These are phyloP conservation scores for Eulemur macaco DNA, from an alignment of 2,113 vertebrate genomes.

Conservation along the genomic window DNA sequence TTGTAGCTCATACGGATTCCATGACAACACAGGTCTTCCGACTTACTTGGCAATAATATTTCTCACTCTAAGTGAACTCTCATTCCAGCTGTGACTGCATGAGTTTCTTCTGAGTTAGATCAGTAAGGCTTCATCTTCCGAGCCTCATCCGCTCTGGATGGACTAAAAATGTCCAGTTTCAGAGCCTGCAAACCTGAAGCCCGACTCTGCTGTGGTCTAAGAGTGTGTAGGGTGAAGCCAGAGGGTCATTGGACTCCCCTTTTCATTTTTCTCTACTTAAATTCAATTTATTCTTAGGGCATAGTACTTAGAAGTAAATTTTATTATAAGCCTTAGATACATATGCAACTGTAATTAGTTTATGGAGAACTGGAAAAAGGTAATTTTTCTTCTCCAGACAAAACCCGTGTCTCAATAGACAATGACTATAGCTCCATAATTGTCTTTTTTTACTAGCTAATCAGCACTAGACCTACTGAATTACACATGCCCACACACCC, in stretches of 20 bases:
- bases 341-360: neutral
- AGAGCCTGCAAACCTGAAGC: neutral
- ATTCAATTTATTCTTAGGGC: neutral
- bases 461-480: neutral
- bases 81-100: neutral
- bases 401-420: neutral
- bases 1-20: neutral
- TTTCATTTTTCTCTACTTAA: neutral
- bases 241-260: too few relatives aligned
- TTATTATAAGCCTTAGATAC: neutral
- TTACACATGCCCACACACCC: too few relatives aligned
- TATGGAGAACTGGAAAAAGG: neutral
- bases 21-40: neutral
- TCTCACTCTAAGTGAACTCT: neutral
- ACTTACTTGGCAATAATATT: neutral
- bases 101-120: neutral
- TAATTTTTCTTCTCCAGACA: neutral
- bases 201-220: neutral
- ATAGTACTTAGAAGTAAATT: constrained; percentile 8
- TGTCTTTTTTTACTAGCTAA: neutral
- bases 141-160: neutral
- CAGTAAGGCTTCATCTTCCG: neutral
- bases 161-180: neutral
- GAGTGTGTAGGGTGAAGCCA: neutral
- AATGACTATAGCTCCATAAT: neutral